Percentiles rank a stretch among this genome's conserved stretches.
These are phyloP conservation scores for Heliconius aoede DNA, from an alignment of 2,888 invertebrate genomes.

Conservation along the genomic window DNA sequence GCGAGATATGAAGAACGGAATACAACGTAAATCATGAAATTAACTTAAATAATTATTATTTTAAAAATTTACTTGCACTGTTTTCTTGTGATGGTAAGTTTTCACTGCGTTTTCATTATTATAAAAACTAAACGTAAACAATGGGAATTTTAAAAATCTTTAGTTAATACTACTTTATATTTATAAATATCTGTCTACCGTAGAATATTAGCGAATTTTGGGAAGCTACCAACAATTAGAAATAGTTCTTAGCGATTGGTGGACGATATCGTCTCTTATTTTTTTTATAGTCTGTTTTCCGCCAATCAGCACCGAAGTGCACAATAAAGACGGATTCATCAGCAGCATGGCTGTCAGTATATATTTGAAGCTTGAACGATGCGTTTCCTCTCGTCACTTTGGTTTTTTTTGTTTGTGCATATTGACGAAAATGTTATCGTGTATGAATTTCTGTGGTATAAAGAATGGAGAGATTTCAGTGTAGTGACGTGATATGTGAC, in stretches of 20 bases:
- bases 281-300: slow-evolving; percentile 67
- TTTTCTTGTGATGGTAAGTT: neutral
- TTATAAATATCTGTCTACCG: neutral
- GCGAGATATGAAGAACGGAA: too few species aligned
- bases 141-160: neutral
- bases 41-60: neutral
- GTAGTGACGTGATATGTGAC: slow-evolving; percentile 77
- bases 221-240: slow-evolving; percentile 66
- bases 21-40: too few species aligned
- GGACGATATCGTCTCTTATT: slow-evolving; percentile 55
- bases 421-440: slow-evolving; percentile 81
- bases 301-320: slow-evolving; percentile 87
- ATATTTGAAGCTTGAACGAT: slow-evolving; percentile 95
- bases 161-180: slow-evolving; percentile 16
- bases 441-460: slow-evolving; percentile 79
- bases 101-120: neutral
- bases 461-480: slow-evolving; percentile 83
- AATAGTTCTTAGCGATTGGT: slow-evolving; percentile 68
- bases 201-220: slow-evolving; percentile 53
- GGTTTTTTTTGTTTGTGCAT: slow-evolving; percentile 83
- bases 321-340: slow-evolving; percentile 93
- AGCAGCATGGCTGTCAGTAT: slow-evolving; percentile 98
- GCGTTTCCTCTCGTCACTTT: slow-evolving; percentile 91
- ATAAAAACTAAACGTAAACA: neutral
- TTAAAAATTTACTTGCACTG: neutral